Evolutionary conservation across 53 echinoderm and acorn worm species (phyloP).

Genomic region (Mesocentrotus franciscanus): DNA sequence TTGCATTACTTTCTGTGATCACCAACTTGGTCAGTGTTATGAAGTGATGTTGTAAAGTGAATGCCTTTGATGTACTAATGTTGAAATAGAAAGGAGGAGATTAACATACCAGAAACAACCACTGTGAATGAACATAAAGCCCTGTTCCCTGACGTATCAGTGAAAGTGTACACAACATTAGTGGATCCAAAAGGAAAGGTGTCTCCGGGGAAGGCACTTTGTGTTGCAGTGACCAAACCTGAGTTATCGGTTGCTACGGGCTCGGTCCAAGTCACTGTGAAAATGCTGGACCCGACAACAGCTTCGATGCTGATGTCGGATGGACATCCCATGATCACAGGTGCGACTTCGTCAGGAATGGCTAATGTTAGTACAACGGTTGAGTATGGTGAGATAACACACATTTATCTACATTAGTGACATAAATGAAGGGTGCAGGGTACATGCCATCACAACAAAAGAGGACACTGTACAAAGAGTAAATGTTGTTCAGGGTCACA

Average conservation of each 20-base stretch:
- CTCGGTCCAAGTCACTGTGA: constrained; percentile 58
- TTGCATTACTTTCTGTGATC: neutral
- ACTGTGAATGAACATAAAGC: constrained; percentile 51
- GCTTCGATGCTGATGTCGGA: constrained; percentile 44
- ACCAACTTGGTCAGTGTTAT: neutral
- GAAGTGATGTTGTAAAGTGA: neutral
- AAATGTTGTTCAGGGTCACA: neutral
- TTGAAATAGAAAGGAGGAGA: neutral
- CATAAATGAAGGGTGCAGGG: neutral
- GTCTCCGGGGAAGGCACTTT: constrained; percentile 65
- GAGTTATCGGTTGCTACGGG: constrained; percentile 64
- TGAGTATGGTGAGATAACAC: neutral
- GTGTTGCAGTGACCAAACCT: constrained; percentile 33
- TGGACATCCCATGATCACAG: constrained; percentile 67
- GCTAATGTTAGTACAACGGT: neutral
- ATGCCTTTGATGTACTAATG: neutral
- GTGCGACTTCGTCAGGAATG: constrained; percentile 43
- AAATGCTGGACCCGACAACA: constrained; percentile 12
- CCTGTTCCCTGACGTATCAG: constrained; percentile 77
- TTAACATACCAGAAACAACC: constrained; percentile 41
- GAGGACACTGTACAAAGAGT: neutral
- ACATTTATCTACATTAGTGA: neutral
- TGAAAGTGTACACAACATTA: constrained; percentile 74
- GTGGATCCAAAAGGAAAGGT: constrained; percentile 72
- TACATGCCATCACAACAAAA: neutral